These are phyloP conservation scores for Pediacus dermestoides DNA, from an alignment of 2,888 invertebrate genomes.

Conservation along the genomic window DNA sequence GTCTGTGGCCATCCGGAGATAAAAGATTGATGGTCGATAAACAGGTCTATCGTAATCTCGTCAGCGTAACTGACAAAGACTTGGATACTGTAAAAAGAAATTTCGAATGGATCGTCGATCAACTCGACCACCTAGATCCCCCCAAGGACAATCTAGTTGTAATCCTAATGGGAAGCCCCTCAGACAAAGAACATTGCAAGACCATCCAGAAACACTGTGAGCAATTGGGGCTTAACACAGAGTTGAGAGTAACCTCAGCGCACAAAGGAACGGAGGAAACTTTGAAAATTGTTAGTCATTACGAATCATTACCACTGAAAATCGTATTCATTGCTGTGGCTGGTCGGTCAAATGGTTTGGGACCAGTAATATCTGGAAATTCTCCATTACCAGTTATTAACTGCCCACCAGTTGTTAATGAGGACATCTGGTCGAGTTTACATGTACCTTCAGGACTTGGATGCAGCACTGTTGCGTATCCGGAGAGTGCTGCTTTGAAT, in stretches of 20 bases:
- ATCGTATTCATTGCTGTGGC: constrained; percentile 93
- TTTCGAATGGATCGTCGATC: constrained; percentile 89
- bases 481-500: constrained; percentile 88
- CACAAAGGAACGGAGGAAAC: constrained; percentile 90
- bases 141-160: constrained; percentile 73
- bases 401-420: constrained; percentile 82
- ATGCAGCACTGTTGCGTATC: constrained; percentile 88
- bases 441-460: constrained; percentile 94
- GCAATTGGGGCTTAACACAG: constrained; percentile 72
- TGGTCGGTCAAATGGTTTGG: constrained; percentile 94
- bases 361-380: constrained; percentile 93
- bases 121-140: constrained; percentile 66
- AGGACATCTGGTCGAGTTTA: constrained; percentile 94
- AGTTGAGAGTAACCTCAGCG: constrained; percentile 85
- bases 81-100: constrained; percentile 88
- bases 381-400: constrained; percentile 94
- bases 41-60: constrained; percentile 90
- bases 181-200: constrained; percentile 79
- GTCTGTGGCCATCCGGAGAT: constrained; percentile 96
- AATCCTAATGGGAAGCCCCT: constrained; percentile 90
- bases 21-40: constrained; percentile 96
- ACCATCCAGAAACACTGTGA: constrained; percentile 73
- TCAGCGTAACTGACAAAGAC: constrained; percentile 80
- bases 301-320: constrained; percentile 67
- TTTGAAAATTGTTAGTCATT: constrained; percentile 69